These are phyloP conservation scores for Arge pagana DNA, from an alignment of 2,888 invertebrate species.

Conservation along the genomic window DNA sequence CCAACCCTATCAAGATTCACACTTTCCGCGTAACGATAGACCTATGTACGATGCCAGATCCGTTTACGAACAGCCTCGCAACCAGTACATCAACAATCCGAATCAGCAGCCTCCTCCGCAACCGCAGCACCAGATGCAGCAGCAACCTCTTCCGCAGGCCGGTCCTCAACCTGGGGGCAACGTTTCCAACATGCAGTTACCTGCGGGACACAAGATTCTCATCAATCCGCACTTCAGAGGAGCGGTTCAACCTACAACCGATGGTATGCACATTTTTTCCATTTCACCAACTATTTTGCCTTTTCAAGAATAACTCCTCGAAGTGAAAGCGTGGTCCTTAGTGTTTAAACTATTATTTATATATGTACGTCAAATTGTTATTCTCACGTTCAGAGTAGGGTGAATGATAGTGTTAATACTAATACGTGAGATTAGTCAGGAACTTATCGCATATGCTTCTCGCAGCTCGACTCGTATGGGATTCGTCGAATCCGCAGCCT, in stretches of 20 bases:
- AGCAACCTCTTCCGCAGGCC: slow-evolving; percentile 26
- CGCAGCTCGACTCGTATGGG: slow-evolving; percentile 48
- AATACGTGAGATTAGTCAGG: no score
- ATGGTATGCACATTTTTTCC: slow-evolving; percentile 56
- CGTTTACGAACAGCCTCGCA: slow-evolving; percentile 31
- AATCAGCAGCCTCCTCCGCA: slow-evolving; percentile 24
- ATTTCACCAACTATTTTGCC: neutral
- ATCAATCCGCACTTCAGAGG: slow-evolving; percentile 73
- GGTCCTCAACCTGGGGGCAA: slow-evolving; percentile 28
- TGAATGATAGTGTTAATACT: no score
- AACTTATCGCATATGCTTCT: no score
- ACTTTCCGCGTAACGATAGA: slow-evolving; percentile 35
- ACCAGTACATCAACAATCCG: slow-evolving; percentile 35
- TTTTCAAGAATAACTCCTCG: no score
- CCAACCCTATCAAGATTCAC: slow-evolving; percentile 40
- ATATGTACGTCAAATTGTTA: no score
- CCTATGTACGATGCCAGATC: slow-evolving; percentile 35
- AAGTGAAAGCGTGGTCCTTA: no score
- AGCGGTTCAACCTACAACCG: slow-evolving; percentile 62
- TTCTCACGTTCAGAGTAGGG: no score
- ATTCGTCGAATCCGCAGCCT: slow-evolving; percentile 31
- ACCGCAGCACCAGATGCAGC: slow-evolving; percentile 18
- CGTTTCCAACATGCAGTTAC: slow-evolving; percentile 42
- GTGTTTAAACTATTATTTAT: no score
- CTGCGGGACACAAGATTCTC: slow-evolving; percentile 65